phyloP scores from a whole-genome alignment of 2,113 vertebrate genomes.

The Desmodus rotundus region DNA sequence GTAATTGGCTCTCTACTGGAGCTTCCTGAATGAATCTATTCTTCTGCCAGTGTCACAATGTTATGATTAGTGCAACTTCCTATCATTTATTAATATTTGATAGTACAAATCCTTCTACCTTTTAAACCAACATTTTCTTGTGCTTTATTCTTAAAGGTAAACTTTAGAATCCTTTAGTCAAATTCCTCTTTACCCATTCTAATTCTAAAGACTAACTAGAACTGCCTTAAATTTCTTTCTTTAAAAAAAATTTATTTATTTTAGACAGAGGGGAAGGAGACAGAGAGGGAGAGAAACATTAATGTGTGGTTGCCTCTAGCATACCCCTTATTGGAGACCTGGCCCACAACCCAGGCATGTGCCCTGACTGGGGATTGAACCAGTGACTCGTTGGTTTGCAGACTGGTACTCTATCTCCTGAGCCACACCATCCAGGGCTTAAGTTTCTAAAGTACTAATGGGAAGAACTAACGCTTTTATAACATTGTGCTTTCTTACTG shows the following conservation, averaged over 20 bases:
- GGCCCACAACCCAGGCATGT: no score
- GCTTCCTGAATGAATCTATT: not conserved
- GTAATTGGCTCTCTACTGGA: not conserved
- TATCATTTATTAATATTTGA: not conserved
- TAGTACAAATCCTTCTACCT: not conserved
- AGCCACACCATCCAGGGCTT: no score
- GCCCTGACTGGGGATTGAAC: no score
- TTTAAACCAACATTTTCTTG: conserved; percentile 18
- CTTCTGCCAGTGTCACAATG: not conserved
- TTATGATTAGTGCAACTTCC: not conserved
- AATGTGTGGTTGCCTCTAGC: no score
- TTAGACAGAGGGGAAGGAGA: no score
- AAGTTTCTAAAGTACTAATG: not conserved
- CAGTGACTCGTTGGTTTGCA: no score
- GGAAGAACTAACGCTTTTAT: not conserved
- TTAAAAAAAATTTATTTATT: no score
- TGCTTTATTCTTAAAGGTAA: conserved; percentile 24
- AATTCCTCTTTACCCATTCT: not conserved
- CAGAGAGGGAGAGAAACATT: no score
- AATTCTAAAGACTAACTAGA: not conserved
- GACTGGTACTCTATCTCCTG: no score
- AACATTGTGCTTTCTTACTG: not conserved
- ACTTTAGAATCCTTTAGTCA: conserved; percentile 17
- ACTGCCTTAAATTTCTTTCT: not conserved
- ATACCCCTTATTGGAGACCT: no score